phyloP scores from a whole-genome alignment of 2,797 vertebrate species.

The Cyclopterus lumpus region DNA sequence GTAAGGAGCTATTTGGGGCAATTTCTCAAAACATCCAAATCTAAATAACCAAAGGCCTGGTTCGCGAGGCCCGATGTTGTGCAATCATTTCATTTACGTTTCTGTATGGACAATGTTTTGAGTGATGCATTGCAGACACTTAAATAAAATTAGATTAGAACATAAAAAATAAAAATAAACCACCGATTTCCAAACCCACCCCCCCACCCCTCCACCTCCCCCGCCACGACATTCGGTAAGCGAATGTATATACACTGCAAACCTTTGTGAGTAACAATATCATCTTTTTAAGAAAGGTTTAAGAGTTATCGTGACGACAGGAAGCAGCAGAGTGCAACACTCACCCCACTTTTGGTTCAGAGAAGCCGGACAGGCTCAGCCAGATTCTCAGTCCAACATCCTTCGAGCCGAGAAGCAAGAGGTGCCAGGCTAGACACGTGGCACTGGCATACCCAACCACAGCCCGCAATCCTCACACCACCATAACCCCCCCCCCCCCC shows the following conservation, averaged over 20 bases:
- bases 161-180: constrained; percentile 34
- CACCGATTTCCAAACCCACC: constrained; percentile 5
- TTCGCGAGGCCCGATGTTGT: constrained; percentile 67
- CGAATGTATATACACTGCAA: constrained; percentile 46
- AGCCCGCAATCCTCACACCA: constrained; percentile 86
- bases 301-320: constrained; percentile 58
- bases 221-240: constrained; percentile 50
- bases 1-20: constrained; percentile 48
- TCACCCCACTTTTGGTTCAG: constrained; percentile 82
- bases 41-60: constrained; percentile 65
- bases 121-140: constrained; percentile 44
- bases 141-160: constrained; percentile 41
- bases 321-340: constrained; percentile 75
- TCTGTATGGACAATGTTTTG: constrained; percentile 47
- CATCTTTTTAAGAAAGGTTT: constrained; percentile 24
- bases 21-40: constrained; percentile 62
- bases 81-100: constrained; percentile 56
- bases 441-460: constrained; percentile 87
- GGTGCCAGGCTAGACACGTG: constrained; percentile 85
- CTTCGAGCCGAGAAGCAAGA: constrained; percentile 79
- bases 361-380: constrained; percentile 79
- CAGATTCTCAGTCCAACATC: constrained; percentile 81
- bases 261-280: constrained; percentile 36
- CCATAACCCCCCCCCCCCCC: constrained; percentile 62
- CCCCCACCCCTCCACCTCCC: neutral